Percentiles rank a stretch among this genome's conserved stretches.
phyloP scores from a whole-genome alignment of 1,140 invertebrate genomes.

The Magallana gigas region DNA sequence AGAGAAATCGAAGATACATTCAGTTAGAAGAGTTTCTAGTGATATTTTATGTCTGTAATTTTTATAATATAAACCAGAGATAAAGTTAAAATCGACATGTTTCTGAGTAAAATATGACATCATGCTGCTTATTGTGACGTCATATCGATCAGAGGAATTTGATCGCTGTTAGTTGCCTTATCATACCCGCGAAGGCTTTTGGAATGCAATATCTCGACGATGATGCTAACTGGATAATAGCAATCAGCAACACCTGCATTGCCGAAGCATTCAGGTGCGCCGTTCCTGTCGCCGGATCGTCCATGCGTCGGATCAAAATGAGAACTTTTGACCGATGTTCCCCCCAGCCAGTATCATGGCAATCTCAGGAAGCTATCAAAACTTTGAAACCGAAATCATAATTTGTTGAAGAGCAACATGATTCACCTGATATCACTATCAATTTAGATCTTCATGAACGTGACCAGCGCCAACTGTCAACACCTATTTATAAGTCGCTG shows the following conservation, averaged over 20 bases:
- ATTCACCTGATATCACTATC: too few species aligned
- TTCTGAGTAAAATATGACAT: too few species aligned
- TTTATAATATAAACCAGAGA: too few species aligned
- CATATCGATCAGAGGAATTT: too few species aligned
- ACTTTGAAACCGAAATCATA: not conserved
- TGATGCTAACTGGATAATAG: not conserved
- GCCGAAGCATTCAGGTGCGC: not conserved
- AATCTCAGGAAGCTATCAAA: not conserved
- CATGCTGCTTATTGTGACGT: too few species aligned
- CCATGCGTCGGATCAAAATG: not conserved
- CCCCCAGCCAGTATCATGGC: not conserved
- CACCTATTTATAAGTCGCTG: conserved; percentile 37
- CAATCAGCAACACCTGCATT: not conserved
- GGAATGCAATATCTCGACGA: not conserved
- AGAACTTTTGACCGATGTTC: not conserved
- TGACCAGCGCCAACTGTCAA: not conserved
- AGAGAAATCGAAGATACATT: too few species aligned
- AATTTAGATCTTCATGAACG: not conserved
- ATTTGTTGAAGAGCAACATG: too few species aligned
- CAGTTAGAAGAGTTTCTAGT: too few species aligned
- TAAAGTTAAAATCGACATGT: too few species aligned
- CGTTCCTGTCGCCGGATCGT: not conserved
- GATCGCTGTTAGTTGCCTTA: too few species aligned
- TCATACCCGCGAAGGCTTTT: too few species aligned
- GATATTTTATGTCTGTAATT: too few species aligned